phyloP scores from a whole-genome alignment of 2,888 invertebrate genomes.

The Agonopterix subpropinquella region DNA sequence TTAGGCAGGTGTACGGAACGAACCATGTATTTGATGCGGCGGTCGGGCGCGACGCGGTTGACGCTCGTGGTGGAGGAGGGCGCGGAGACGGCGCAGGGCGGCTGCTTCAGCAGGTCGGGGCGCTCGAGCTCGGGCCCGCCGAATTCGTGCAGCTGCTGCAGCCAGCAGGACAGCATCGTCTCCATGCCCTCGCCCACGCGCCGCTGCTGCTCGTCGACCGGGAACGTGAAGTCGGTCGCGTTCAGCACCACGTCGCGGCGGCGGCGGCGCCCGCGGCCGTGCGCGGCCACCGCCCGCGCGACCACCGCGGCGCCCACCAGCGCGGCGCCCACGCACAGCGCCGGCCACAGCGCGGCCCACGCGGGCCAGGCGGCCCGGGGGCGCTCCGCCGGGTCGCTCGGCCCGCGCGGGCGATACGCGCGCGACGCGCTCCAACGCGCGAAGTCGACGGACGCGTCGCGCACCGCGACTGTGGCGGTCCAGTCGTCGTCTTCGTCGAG shows the following conservation, averaged over 20 bases:
- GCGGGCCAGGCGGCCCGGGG: constrained; percentile 14
- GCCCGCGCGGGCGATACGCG: constrained; percentile 1
- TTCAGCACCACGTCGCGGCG: constrained; percentile 30
- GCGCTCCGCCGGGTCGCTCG: not conserved
- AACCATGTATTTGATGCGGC: constrained; percentile 89
- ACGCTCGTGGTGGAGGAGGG: constrained; percentile 71
- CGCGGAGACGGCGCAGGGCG: constrained; percentile 57
- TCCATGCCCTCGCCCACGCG: constrained; percentile 83
- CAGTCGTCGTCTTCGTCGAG: constrained; percentile 27
- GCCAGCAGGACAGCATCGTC: constrained; percentile 90
- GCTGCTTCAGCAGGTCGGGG: constrained; percentile 82
- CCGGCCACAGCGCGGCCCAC: constrained; percentile 14
- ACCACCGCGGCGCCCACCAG: constrained; percentile 8
- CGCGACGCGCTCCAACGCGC: constrained; percentile 15
- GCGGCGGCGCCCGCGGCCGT: constrained; percentile 28
- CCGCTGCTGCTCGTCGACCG: constrained; percentile 43
- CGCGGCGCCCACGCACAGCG: constrained; percentile 16
- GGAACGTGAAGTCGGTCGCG: constrained; percentile 34
- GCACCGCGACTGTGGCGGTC: constrained; percentile 20
- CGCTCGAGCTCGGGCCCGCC: constrained; percentile 89
- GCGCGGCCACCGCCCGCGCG: constrained; percentile 15
- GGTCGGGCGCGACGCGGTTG: constrained; percentile 73
- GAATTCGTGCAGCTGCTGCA: constrained; percentile 89
- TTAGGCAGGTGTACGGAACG: constrained; percentile 13
- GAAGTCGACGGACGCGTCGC: constrained; percentile 20